Conservation (phyloP, 2,113 vertebrate genomes). For the Ivindomyrus marchei region DNA sequence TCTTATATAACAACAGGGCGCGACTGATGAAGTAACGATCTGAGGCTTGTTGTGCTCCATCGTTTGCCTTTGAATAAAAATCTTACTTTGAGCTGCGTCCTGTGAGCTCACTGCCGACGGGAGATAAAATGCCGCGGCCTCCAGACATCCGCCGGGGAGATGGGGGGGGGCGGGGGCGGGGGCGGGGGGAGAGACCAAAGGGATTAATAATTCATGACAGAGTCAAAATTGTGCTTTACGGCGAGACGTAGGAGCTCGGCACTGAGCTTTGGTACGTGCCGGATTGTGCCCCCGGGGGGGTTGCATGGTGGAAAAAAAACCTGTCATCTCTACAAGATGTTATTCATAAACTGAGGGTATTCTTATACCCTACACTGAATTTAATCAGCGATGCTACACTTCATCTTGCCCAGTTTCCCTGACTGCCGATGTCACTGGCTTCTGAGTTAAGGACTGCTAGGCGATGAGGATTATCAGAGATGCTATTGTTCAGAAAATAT, state of each 20-base stretch:
- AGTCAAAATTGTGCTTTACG: conserved; percentile 11
- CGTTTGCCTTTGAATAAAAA: neutral
- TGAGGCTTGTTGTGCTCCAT: neutral
- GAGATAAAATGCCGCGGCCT: neutral
- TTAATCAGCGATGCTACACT: conserved; percentile 7
- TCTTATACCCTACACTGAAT: neutral
- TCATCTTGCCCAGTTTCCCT: neutral
- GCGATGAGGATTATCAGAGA: neutral
- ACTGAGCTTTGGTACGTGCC: neutral
- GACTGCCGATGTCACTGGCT: neutral
- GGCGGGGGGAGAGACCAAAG: neutral
- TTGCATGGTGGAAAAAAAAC: neutral
- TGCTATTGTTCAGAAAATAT: neutral
- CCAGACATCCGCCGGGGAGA: neutral
- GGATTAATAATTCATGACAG: conserved; percentile 9
- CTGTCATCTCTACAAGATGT: neutral
- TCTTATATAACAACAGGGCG: neutral
- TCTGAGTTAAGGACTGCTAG: neutral
- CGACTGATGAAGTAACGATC: neutral
- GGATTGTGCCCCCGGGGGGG: neutral
- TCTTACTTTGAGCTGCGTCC: neutral
- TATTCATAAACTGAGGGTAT: conserved; percentile 9
- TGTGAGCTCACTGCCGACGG: neutral
- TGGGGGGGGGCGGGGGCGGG: no score
- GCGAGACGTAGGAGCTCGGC: neutral